Evolutionary conservation across 2,888 invertebrate genomes (phyloP), one percentile per base, ranked within the genome.

Genomic region (Phengaris arion): DNA sequence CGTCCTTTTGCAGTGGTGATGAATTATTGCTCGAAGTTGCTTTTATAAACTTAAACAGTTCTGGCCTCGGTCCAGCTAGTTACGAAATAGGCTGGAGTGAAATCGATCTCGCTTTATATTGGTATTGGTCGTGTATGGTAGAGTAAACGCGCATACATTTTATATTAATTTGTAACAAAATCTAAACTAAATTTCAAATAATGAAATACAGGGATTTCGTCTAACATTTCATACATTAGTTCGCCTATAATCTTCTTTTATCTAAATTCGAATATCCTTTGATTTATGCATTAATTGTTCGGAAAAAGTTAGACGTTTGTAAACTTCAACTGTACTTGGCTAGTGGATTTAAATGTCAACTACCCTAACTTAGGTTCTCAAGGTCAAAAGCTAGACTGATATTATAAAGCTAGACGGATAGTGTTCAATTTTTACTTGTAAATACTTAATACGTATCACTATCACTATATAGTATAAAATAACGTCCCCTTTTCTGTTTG

Each of bases 21-120:
- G 35, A 64, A 64, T 64, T 64, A 64, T 35, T 64, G 64, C 64
- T 64, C 64, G 35, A 64, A 12, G 64, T 45, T 45, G 35, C 64
- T 64, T 64, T 64, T 64, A 64, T 64, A 64, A 64, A 64, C 64
- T 45, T 64, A 64, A 64, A 64, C 35, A 10, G 35, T 64, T 64
- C 64, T 64, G 64, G 64, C 64, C 64, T 64, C 12, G 6, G 64
- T 64, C 64, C 64, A 64, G 64, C 64, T 64, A 64, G 35, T 45
- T 64, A 64, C 64, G 64, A 45, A 64, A 64, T 12, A 12, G 64
- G 64, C 64, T 64, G 35, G 64, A 64, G 64, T 64, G 64, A 64
- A 64, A 64, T 45, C 12, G 64, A 64, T 64, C 35, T 64, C 35
- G 12, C 35, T 64, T 64, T 64, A 64, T 64, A 64, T 64, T 64